phyloP scores from a whole-genome alignment of 2,888 invertebrate species.

The Aleiodes alternator region DNA sequence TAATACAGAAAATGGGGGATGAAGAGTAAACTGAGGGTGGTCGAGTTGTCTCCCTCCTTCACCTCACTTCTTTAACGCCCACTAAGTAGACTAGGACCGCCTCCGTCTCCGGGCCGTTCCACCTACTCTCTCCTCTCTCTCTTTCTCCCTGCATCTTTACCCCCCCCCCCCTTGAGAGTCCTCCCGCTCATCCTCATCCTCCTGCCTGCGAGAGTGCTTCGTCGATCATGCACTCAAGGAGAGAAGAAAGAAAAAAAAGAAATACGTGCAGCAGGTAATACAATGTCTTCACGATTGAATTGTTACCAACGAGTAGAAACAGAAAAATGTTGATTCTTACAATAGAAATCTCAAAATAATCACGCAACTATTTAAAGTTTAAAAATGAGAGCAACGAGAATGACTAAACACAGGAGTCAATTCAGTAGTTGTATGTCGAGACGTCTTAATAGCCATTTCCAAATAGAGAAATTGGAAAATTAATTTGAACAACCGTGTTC shows the following conservation, averaged over 20 bases:
- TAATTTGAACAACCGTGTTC: constrained; percentile 38
- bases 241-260: constrained; percentile 56
- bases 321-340: background rate
- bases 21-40: constrained; percentile 65
- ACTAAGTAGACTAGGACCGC: constrained; percentile 72
- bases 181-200: constrained; percentile 59
- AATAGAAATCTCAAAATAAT: no score
- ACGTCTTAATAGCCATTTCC: constrained; percentile 16
- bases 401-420: background rate
- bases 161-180: constrained; percentile 53
- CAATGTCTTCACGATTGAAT: background rate
- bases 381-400: background rate
- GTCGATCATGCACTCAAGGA: constrained; percentile 51
- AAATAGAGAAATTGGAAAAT: constrained; percentile 45
- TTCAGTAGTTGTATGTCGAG: background rate
- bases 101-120: constrained; percentile 72
- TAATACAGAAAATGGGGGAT: constrained; percentile 51
- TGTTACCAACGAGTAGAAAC: background rate
- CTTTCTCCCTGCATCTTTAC: constrained; percentile 58
- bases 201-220: constrained; percentile 60
- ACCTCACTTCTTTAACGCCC: constrained; percentile 73
- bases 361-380: background rate
- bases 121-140: constrained; percentile 69
- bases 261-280: constrained; percentile 61
- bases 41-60: constrained; percentile 60